Evolutionary conservation across 2,797 vertebrate species (phyloP).

Genomic region (Ctenosaura bakeri): DNA sequence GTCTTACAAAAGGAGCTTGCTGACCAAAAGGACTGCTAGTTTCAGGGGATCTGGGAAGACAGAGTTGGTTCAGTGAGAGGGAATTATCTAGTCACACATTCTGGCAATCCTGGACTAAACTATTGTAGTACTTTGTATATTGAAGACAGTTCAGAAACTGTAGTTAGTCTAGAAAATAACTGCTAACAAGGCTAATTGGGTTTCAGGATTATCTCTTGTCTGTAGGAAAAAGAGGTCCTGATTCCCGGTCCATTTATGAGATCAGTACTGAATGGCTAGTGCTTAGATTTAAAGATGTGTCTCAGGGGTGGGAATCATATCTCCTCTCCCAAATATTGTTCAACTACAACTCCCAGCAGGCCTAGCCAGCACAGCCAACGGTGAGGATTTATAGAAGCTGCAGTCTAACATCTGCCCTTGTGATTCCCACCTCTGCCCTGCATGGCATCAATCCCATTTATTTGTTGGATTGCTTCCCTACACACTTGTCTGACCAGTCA

Average conservation of each 20-base stretch:
- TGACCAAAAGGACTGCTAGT: not conserved
- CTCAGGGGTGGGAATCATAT: no score
- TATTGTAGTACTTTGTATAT: not conserved
- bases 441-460: not conserved
- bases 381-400: not conserved
- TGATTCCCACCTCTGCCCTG: not conserved
- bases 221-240: not conserved
- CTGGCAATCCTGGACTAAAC: not conserved
- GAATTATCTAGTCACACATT: not conserved
- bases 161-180: not conserved
- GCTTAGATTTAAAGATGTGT: not conserved
- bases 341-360: not conserved
- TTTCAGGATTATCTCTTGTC: not conserved
- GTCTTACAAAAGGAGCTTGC: not conserved
- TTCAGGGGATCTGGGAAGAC: not conserved
- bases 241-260: not conserved
- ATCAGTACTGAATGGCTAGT: not conserved
- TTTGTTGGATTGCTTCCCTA: no score
- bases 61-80: not conserved
- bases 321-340: not conserved
- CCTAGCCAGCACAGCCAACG: not conserved
- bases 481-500: not conserved
- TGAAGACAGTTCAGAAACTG: not conserved
- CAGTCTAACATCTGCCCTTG: not conserved
- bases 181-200: not conserved